phyloP scores from a whole-genome alignment of 2,888 invertebrate genomes.

The Pandemis corylana region DNA sequence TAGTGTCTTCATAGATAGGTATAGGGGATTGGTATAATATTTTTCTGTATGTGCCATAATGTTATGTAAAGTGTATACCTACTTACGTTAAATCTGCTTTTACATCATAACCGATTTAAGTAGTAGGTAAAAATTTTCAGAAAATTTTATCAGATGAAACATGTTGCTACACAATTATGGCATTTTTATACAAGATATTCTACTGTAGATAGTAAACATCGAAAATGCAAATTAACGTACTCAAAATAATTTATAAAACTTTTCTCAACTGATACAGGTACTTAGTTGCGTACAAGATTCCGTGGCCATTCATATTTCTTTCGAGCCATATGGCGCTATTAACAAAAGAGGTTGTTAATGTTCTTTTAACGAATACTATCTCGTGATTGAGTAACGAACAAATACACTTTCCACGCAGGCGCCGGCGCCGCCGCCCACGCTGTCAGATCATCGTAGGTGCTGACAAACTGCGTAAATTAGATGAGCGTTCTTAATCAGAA shows the following conservation, averaged over 20 bases:
- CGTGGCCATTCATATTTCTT: not conserved
- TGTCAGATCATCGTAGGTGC: slow-evolving; percentile 34
- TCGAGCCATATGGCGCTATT: not conserved
- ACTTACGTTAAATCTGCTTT: too few relatives aligned
- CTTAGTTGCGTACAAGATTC: not conserved
- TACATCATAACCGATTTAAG: too few relatives aligned
- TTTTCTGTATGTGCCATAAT: too few relatives aligned
- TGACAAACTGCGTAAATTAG: slow-evolving; percentile 39
- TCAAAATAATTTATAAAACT: not conserved
- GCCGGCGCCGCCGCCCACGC: slow-evolving; percentile 40
- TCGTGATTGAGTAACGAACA: slow-evolving; percentile 27
- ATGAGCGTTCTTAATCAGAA: slow-evolving; percentile 18
- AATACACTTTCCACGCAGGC: slow-evolving; percentile 13
- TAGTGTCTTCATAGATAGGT: too few relatives aligned
- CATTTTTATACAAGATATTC: too few relatives aligned
- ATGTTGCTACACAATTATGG: too few relatives aligned
- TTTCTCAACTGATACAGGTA: not conserved
- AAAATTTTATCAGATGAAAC: too few relatives aligned
- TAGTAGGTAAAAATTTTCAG: too few relatives aligned
- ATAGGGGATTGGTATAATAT: too few relatives aligned
- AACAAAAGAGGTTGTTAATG: slow-evolving; percentile 12
- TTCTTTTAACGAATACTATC: slow-evolving; percentile 15
- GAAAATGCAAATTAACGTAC: not conserved
- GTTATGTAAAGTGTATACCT: too few relatives aligned
- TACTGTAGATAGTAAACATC: not conserved